These are phyloP conservation scores for Mesochorus sp. DNA, from an alignment of 2,888 invertebrate species.

Conservation along the genomic window DNA sequence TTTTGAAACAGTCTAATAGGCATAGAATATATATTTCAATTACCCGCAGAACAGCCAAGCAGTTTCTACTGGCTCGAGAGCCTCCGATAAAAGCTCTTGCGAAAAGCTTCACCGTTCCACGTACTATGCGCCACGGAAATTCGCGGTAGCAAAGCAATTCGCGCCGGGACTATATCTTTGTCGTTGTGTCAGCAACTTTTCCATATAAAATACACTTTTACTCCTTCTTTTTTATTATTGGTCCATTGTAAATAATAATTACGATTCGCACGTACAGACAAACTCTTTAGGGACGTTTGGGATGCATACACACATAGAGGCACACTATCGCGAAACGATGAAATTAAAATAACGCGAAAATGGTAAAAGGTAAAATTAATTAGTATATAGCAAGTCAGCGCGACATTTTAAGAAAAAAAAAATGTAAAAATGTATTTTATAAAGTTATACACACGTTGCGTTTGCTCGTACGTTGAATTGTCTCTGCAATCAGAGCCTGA, in stretches of 20 bases:
- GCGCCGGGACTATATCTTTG: slow-evolving; percentile 73
- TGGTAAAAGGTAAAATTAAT: too few species aligned
- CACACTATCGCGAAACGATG: too few species aligned
- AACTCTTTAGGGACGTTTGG: neutral
- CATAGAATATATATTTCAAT: slow-evolving; percentile 50
- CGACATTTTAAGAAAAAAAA: too few species aligned
- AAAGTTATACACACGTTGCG: too few species aligned
- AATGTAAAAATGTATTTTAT: too few species aligned
- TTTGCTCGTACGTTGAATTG: too few species aligned
- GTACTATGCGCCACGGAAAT: too few species aligned
- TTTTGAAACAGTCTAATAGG: too few species aligned
- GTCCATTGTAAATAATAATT: slow-evolving; percentile 40
- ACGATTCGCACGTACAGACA: slow-evolving; percentile 14
- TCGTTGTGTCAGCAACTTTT: slow-evolving; percentile 40
- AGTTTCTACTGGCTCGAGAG: slow-evolving; percentile 42
- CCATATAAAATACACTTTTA: slow-evolving; percentile 5
- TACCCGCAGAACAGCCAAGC: slow-evolving; percentile 41
- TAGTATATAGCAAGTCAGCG: too few species aligned
- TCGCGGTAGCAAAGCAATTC: slow-evolving; percentile 73
- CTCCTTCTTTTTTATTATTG: slow-evolving; percentile 22
- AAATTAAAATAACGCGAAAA: too few species aligned
- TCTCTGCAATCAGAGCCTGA: too few species aligned
- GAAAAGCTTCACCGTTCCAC: slow-evolving; percentile 34
- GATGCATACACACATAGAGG: neutral
- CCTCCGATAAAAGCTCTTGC: slow-evolving; percentile 43